Conservation (phyloP, 2,888 invertebrate species). For the Eueremaeus valkanovi region DNA sequence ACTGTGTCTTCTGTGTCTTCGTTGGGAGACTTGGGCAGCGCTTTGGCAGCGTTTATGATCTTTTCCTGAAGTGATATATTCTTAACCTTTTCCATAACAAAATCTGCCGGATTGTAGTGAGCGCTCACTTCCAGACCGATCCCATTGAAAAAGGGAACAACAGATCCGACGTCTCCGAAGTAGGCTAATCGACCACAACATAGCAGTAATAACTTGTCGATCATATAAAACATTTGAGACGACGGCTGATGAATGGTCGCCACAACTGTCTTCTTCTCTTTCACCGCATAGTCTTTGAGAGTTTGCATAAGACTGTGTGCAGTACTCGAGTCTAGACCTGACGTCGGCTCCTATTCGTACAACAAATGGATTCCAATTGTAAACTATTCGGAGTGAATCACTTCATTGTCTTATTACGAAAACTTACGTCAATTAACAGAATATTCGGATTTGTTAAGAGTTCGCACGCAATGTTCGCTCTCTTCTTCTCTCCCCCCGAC, state of each 20-base stretch:
- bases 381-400: not conserved
- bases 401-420: not conserved
- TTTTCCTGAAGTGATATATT: conserved; percentile 65
- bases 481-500: conserved; percentile 76
- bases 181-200: conserved; percentile 63
- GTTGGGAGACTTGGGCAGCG: conserved; percentile 56
- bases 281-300: conserved; percentile 67
- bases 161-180: conserved; percentile 67
- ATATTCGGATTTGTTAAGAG: conserved; percentile 72
- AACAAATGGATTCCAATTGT: too few species aligned
- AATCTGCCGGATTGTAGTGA: conserved; percentile 80
- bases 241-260: conserved; percentile 78
- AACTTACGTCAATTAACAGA: conserved; percentile 70
- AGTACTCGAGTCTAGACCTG: conserved; percentile 74
- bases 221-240: conserved; percentile 76
- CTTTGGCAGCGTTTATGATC: conserved; percentile 64
- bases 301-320: conserved; percentile 69
- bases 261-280: conserved; percentile 72
- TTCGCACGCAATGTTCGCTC: conserved; percentile 77
- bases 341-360: conserved; percentile 69
- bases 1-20: conserved; percentile 7
- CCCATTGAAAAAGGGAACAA: conserved; percentile 67
- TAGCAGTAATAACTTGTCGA: conserved; percentile 64
- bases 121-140: conserved; percentile 68
- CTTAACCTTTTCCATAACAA: conserved; percentile 72